A percentile compares a stretch with the other conserved stretches of the same genome.
Conservation (phyloP, 1,140 invertebrate species). For the Drosophila setifemur region DNA sequence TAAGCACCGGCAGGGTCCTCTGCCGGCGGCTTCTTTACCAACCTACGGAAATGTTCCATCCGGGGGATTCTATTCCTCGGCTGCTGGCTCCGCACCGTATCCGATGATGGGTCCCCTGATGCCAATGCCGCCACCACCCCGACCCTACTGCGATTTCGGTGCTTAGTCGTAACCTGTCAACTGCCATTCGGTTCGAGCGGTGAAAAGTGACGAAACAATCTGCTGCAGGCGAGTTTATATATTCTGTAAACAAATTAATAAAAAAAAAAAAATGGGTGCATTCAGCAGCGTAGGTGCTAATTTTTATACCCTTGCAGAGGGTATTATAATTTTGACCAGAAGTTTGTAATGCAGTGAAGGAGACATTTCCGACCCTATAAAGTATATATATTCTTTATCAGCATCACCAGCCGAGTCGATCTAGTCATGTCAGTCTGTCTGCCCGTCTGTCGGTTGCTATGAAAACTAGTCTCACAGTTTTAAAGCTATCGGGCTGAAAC, state of each 20-base stretch:
- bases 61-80: conserved; percentile 61
- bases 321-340: no score
- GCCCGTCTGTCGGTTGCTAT: no score
- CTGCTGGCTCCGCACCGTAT: conserved; percentile 78
- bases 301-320: no score
- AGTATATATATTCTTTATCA: no score
- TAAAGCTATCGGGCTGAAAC: no score
- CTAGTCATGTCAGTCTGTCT: no score
- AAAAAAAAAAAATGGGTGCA: neutral
- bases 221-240: conserved; percentile 6
- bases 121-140: conserved; percentile 84
- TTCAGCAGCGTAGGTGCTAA: no score
- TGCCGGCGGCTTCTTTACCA: conserved; percentile 10
- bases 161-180: neutral
- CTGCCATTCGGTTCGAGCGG: neutral
- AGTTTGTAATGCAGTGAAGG: no score
- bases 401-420: no score
- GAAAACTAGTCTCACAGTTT: no score
- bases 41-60: conserved; percentile 54
- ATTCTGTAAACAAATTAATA: neutral
- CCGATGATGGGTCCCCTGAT: conserved; percentile 83
- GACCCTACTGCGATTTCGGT: conserved; percentile 51
- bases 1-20: conserved; percentile 59
- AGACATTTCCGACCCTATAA: no score
- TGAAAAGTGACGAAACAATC: neutral